Base-by-base conservation (phyloP, 2,113 vertebrate species). In the Forbesichthys papilliferus region DNA sequence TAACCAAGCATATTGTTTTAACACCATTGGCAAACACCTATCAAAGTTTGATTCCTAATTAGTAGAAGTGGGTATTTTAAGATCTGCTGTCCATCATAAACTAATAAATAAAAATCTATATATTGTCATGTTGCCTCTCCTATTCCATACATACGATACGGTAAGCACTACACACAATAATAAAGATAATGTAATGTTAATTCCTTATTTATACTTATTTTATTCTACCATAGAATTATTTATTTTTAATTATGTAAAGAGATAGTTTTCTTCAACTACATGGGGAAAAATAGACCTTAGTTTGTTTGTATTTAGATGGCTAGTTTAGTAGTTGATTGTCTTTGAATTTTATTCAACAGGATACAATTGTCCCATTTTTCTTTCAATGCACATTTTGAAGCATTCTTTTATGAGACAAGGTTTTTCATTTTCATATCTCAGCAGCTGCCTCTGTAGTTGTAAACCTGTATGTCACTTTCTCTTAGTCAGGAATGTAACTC, bases 401-500 rank as follows among this genome's bases (percentile, higher is more conserved):
- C 52, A 54, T 2, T 11, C 27, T 54, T 4, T 47, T 7, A 13
- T 14, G 13, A 16, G 14, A 61, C 46, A 61, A n/a, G 3, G 46
- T 33, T 51, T 34, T 4, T 33, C n/a, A 54, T 18, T 12, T 12
- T 53, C 61, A 64, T 27, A 49, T 51, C 46, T 48, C 46, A 51
- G 27, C 11, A 18, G 42, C 52, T 3, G 3, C 14, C 11, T n/a
- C 9, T 65, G 34, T 51, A 36, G 11, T 51, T 73, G 61, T 10
- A 54, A 54, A 78, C 73, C 64, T 52, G 0, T 80, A 79, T 61
- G n/a, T 59, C 18, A 52, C 34, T 61, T 49, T 46, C 34, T 69
- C 54, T 70, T 61, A 61, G 64, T 69, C 54, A 69, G 47, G 70
- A 64, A 36, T 59, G 68, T 68, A 81, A 85, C 72, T 66, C 12